Percentiles rank a stretch among this genome's conserved stretches.
phyloP scores from a whole-genome alignment of 2,113 vertebrate genomes.

The Peromyscus leucopus region DNA sequence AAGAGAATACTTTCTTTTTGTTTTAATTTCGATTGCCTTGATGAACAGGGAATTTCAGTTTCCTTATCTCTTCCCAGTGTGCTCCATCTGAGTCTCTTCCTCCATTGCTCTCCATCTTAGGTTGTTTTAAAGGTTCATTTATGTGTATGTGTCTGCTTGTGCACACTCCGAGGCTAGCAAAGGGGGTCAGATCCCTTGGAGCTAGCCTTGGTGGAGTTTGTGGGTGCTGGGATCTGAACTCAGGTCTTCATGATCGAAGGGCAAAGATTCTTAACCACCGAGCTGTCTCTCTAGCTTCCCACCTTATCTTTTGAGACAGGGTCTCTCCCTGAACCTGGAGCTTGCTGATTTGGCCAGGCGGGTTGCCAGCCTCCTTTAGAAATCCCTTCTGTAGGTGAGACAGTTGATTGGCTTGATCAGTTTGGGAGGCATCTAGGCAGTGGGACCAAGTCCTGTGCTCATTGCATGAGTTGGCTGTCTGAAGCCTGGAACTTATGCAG shows the following conservation, averaged over 20 bases:
- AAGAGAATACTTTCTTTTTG: not conserved
- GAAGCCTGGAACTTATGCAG: no score
- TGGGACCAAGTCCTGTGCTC: no score
- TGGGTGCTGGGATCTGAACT: not conserved
- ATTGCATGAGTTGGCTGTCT: no score
- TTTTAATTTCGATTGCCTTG: not conserved
- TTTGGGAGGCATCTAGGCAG: no score
- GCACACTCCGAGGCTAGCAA: not conserved
- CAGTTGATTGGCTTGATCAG: no score
- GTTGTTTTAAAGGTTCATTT: not conserved
- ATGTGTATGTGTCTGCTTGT: not conserved
- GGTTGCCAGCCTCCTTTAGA: not conserved
- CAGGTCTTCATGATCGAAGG: not conserved
- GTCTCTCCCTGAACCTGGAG: not conserved
- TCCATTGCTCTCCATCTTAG: not conserved
- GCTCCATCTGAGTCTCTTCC: not conserved
- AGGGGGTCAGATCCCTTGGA: not conserved
- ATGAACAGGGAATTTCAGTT: not conserved
- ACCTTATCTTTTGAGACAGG: not conserved
- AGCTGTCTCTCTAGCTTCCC: not conserved
- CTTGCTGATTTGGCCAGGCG: not conserved
- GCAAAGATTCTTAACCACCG: not conserved
- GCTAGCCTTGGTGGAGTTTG: not conserved
- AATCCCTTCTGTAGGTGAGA: not conserved
- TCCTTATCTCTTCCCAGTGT: not conserved